Evolutionary conservation across 2,113 vertebrate species (phyloP), one percentile per base, ranked within the genome.

Genomic region (Dinomys branickii): DNA sequence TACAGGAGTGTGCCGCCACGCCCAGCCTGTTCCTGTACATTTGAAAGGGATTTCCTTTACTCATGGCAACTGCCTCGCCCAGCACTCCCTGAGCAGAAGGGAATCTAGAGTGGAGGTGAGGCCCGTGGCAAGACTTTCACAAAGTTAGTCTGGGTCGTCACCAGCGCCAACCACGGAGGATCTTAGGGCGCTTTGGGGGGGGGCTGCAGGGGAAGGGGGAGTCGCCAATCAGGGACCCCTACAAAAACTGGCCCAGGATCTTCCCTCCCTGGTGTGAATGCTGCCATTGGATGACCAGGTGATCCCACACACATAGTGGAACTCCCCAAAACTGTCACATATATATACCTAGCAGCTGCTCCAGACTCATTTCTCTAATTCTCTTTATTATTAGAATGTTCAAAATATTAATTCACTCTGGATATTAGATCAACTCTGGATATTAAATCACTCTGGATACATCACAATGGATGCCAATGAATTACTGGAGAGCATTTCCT

Each of bases 371-470:
- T 77, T 69, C 61, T 95, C 80, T 95, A 95, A 97, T 97, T 97
- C 59, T 94, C 22, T 65, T 93, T 96, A 85, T 97, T 94, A 96
- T 97, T 97, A 92, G 88, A 92, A 87, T 89, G 28, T 91, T 93
- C 93, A 97, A 95, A 97, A 91, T 96, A 97, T 97, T 98, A 88
- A 81, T 94, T 97, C 96, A 98, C 95, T 97, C 91, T 97, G 93
- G 91, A 98, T 98, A 89, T 97, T 95, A 97, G 98, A 93, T 96
- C 97, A 97, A 98, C 95, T 97, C 91, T 97, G 93, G 91, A 98
- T 98, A 89, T 97, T 95, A 97, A 98, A 93, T 96, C 97, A 97
- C 96, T 95, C 91, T 92, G 97, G 78, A 92, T 97, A 98, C 98
- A 97, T 98, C 97, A 97, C 93, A 98, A 88, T 92, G 97, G 91